A percentile compares a stretch with the other conserved stretches of the same genome.
Conservation (phyloP, 2,888 invertebrate genomes). For the Trichopria drosophilae region DNA sequence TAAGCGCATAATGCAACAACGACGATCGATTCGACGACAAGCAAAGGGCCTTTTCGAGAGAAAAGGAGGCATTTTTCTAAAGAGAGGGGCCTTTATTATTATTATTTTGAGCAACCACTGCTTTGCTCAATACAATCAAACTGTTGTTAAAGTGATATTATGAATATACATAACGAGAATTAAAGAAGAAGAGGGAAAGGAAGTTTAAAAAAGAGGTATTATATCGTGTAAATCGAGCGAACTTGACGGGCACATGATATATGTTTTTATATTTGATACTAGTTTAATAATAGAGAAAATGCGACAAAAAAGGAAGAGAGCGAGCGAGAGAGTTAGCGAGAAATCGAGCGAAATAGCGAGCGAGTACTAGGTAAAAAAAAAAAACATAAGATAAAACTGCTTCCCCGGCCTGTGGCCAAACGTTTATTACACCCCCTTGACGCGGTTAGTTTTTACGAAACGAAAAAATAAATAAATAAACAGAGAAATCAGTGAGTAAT, state of each 20-base stretch:
- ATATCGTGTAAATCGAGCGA: constrained; percentile 51
- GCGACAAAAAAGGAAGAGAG: constrained; percentile 33
- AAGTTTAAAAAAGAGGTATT: constrained; percentile 43
- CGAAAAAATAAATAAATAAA: too few species aligned
- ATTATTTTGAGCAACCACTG: constrained; percentile 45
- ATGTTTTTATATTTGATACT: constrained; percentile 57
- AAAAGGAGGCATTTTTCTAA: constrained; percentile 37
- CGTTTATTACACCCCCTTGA: constrained; percentile 38
- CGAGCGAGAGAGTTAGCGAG: constrained; percentile 25
- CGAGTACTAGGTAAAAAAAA: too few species aligned
- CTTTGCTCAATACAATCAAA: constrained; percentile 53
- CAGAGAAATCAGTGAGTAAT: too few species aligned
- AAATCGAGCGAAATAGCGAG: constrained; percentile 32
- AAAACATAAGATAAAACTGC: too few species aligned
- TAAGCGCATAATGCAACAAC: constrained; percentile 15
- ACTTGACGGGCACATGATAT: constrained; percentile 51
- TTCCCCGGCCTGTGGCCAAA: constrained; percentile 47
- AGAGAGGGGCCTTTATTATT: constrained; percentile 45
- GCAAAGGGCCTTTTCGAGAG: constrained; percentile 21
- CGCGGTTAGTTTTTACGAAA: constrained; percentile 39
- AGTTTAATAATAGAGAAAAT: constrained; percentile 46
- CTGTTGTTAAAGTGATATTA: constrained; percentile 50
- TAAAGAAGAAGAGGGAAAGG: constrained; percentile 21
- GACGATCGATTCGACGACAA: constrained; percentile 5
- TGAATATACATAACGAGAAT: constrained; percentile 42